Evolutionary conservation across 2,113 vertebrate species (phyloP).

Genomic region (Pardalotus punctatus): DNA sequence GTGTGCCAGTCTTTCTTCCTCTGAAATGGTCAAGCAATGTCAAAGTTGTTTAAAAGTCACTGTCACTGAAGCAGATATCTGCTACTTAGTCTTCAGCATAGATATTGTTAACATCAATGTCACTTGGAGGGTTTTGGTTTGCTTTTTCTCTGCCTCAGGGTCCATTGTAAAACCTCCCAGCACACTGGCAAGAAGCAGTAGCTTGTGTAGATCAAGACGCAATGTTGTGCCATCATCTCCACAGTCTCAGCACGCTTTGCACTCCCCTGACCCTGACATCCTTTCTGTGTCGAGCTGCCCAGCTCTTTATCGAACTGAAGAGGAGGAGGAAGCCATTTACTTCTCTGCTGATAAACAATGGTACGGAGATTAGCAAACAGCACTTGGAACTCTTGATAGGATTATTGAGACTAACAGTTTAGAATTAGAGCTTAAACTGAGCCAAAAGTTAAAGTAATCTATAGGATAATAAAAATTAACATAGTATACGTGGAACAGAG

Average conservation of each 20-base stretch:
- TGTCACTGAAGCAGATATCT: background rate
- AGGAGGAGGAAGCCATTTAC: conserved; percentile 90
- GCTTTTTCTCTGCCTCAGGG: conserved; percentile 68
- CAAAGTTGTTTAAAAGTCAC: background rate
- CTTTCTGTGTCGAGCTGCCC: conserved; percentile 91
- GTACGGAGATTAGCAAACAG: conserved; percentile 70
- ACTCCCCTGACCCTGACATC: conserved; percentile 93
- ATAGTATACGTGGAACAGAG: background rate
- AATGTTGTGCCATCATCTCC: conserved; percentile 85
- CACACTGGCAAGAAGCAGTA: conserved; percentile 88
- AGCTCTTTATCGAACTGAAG: conserved; percentile 87
- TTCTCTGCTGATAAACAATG: conserved; percentile 93
- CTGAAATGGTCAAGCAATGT: background rate
- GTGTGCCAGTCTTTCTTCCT: background rate
- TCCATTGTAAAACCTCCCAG: conserved; percentile 76
- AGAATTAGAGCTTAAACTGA: conserved; percentile 14
- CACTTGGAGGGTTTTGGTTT: conserved; percentile 46
- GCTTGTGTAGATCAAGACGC: conserved; percentile 90
- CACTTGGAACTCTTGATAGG: background rate
- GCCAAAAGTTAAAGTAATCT: background rate
- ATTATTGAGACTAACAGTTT: conserved; percentile 11
- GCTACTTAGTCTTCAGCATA: background rate
- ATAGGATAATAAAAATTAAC: background rate
- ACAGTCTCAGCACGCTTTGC: conserved; percentile 80
- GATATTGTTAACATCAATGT: conserved; percentile 9